phyloP scores from a whole-genome alignment of 2,797 vertebrate species.

The Rhynchonycteris naso region DNA sequence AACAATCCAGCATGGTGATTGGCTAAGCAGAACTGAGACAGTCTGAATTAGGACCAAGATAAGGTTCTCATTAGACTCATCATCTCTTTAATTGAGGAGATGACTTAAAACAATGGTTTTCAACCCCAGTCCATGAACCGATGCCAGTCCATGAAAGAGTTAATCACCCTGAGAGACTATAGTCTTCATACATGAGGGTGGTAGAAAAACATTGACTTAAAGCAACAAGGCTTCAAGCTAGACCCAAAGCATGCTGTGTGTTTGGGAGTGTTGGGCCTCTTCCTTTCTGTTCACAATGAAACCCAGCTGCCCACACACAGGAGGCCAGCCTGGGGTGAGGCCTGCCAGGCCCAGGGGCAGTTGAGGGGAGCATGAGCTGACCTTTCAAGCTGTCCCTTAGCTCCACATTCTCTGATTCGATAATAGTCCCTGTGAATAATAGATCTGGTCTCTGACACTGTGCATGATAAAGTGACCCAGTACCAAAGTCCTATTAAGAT shows the following conservation, averaged over 20 bases:
- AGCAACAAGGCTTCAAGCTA: not conserved
- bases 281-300: not conserved
- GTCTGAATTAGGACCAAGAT: fast-evolving
- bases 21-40: not conserved
- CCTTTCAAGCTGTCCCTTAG: conserved; percentile 36
- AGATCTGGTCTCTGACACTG: conserved; percentile 72
- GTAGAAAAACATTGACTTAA: not conserved
- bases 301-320: not conserved
- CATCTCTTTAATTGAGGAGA: not conserved
- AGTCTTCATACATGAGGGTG: too few species aligned
- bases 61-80: fast-evolving
- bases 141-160: too few species aligned
- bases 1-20: not conserved
- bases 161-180: too few species aligned
- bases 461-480: conserved; percentile 75
- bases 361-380: not conserved
- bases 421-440: conserved; percentile 70
- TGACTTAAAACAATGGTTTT: not conserved
- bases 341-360: not conserved
- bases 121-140: too few species aligned
- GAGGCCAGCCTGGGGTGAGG: fast-evolving
- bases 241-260: not conserved
- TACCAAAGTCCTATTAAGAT: conserved; percentile 74
- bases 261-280: fast-evolving
- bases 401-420: conserved; percentile 16